Percentiles rank a stretch among this genome's conserved stretches.
These are phyloP conservation scores for Pegoplata infirma DNA, from an alignment of 2,888 invertebrate species.

Conservation along the genomic window DNA sequence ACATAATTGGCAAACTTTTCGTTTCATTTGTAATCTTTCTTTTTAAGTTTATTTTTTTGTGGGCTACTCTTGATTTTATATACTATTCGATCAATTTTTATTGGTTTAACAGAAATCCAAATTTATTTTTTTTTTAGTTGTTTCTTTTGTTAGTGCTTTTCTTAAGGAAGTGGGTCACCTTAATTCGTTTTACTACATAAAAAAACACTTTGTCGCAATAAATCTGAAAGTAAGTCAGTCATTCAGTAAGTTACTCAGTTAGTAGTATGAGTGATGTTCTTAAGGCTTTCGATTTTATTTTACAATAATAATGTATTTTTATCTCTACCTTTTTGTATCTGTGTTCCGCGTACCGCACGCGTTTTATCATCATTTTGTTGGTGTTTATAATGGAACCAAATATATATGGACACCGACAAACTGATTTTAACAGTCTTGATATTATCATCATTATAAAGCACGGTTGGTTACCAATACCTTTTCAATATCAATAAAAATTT, in stretches of 20 bases:
- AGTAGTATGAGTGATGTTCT: background rate
- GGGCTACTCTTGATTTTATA: slow-evolving; percentile 19
- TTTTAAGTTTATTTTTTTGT: background rate
- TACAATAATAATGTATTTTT: background rate
- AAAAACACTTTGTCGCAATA: slow-evolving; percentile 1
- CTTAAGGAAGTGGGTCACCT: slow-evolving; percentile 44
- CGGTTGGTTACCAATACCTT: too few relatives aligned
- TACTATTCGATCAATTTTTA: slow-evolving; percentile 27
- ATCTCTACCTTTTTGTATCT: background rate
- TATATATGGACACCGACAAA: background rate
- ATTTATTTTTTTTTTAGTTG: background rate
- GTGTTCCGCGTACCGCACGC: background rate
- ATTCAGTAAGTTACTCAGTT: background rate
- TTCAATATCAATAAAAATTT: too few relatives aligned
- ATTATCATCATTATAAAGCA: slow-evolving; percentile 1
- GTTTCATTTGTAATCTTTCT: slow-evolving; percentile 9
- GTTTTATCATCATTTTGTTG: background rate
- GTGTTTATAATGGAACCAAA: slow-evolving; percentile 22
- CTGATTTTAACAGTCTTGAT: background rate
- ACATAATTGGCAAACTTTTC: slow-evolving; percentile 36
- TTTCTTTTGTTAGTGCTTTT: slow-evolving; percentile 8
- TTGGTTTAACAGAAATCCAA: background rate
- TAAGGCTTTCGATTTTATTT: slow-evolving; percentile 47
- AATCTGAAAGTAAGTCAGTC: slow-evolving; percentile 5
- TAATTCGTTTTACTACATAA: slow-evolving; percentile 12